A percentile compares a stretch with the other conserved stretches of the same genome.
Conservation (phyloP, 2,113 vertebrate genomes). For the Oryctolagus cuniculus region mOryCun1.1 NC_091433.1:161502501-161503000, state of each 20-base stretch:
- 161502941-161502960: not conserved
- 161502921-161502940: not conserved
- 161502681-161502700: not conserved
- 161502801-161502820: not conserved
- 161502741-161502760: not conserved
- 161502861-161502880: conserved; percentile 1
- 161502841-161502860: not conserved
- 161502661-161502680: not conserved
- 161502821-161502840: not conserved
- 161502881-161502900: not conserved
- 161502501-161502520: too few relatives aligned
- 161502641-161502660: too few relatives aligned
- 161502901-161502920: not conserved
- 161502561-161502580: too few relatives aligned
- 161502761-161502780: not conserved
- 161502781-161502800: not conserved
- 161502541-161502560: too few relatives aligned
- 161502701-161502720: not conserved
- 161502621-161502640: too few relatives aligned
- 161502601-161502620: too few relatives aligned
- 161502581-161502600: too few relatives aligned
- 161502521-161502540: not conserved
- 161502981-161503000: not conserved
- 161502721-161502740: not conserved
- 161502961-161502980: too few relatives aligned